Conservation (phyloP, 2,797 vertebrate genomes). For the Sebastes goodei region DNA sequence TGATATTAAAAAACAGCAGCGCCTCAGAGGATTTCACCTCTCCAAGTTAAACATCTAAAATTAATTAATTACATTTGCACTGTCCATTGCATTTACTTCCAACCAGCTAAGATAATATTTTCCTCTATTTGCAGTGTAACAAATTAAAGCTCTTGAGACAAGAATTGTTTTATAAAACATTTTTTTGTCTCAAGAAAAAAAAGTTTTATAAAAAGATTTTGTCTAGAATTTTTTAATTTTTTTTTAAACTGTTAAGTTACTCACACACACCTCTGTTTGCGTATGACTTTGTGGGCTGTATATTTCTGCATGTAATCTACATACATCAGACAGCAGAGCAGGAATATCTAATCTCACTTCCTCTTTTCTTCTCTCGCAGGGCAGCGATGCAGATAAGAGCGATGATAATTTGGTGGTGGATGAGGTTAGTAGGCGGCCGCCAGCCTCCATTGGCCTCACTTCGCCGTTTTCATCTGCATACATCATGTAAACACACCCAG, state of each 20-base stretch:
- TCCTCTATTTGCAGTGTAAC: background rate
- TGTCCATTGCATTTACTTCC: background rate
- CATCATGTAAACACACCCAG: conserved; percentile 68
- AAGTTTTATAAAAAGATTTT: no score
- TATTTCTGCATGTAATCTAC: conserved; percentile 39
- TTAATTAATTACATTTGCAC: conserved; percentile 5
- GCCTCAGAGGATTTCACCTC: conserved; percentile 10
- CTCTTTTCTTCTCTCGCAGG: conserved; percentile 73
- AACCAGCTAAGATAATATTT: conserved; percentile 12
- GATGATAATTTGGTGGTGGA: conserved; percentile 93
- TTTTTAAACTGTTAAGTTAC: no score
- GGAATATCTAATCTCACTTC: conserved; percentile 35
- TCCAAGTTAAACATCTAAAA: conserved; percentile 22
- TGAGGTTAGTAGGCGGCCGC: conserved; percentile 81
- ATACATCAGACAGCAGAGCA: conserved; percentile 32
- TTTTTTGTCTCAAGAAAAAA: no score
- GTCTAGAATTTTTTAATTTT: no score
- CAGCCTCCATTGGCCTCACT: conserved; percentile 53
- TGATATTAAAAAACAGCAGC: background rate
- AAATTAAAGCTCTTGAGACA: background rate
- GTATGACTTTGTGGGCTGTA: conserved; percentile 13
- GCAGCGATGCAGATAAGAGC: conserved; percentile 92
- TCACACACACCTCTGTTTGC: background rate
- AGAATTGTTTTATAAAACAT: background rate
- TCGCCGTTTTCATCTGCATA: conserved; percentile 65